Conservation (phyloP, 2,888 invertebrate species). For the Chouioia cunea region DNA sequence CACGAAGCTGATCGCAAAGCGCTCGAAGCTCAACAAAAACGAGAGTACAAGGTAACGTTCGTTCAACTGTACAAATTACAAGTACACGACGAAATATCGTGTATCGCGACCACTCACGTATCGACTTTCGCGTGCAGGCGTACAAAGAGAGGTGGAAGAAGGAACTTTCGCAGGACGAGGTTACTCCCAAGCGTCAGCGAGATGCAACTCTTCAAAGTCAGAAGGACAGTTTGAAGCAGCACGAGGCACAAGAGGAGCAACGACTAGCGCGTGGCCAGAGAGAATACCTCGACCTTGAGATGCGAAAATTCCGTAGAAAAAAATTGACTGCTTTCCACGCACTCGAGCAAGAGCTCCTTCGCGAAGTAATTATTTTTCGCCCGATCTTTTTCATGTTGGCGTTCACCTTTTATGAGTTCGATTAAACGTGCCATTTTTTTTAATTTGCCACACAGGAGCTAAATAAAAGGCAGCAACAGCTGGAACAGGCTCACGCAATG, state of each 20-base stretch:
- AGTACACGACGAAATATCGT: background rate
- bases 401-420: background rate
- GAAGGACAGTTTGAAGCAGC: constrained; percentile 91
- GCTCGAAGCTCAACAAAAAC: constrained; percentile 92
- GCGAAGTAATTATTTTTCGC: constrained; percentile 77
- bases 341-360: constrained; percentile 89
- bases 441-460: constrained; percentile 79
- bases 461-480: constrained; percentile 92
- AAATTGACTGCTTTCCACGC: constrained; percentile 88
- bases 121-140: constrained; percentile 67
- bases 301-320: constrained; percentile 91
- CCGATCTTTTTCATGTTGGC: background rate
- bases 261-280: constrained; percentile 88
- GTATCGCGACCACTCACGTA: background rate
- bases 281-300: constrained; percentile 91
- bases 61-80: constrained; percentile 8
- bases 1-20: constrained; percentile 94
- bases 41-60: constrained; percentile 83
- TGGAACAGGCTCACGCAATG: constrained; percentile 96
- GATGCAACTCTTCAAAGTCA: constrained; percentile 93
- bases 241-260: constrained; percentile 92
- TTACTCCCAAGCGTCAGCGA: constrained; percentile 90
- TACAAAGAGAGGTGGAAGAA: constrained; percentile 98
- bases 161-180: constrained; percentile 91
- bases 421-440: constrained; percentile 2